Evolutionary conservation across 1,140 invertebrate genomes (phyloP).

Genomic region (Brachionus rubens): DNA sequence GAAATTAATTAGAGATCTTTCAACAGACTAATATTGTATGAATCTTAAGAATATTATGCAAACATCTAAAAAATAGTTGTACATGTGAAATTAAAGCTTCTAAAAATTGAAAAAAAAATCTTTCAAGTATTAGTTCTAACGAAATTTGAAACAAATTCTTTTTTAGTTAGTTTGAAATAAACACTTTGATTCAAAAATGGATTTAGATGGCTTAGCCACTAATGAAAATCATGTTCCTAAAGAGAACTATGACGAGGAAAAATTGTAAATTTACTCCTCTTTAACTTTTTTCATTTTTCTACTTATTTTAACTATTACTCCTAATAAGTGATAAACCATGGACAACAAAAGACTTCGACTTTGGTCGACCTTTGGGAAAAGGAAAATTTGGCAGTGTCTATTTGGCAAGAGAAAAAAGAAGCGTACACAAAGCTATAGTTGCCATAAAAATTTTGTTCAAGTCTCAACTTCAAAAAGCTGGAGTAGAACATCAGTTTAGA

Average conservation of each 20-base stretch:
- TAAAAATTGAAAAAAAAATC: no score
- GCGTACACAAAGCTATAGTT: constrained; percentile 30
- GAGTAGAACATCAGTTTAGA: constrained; percentile 86
- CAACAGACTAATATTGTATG: no score
- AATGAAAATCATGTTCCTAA: not conserved
- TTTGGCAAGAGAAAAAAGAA: constrained; percentile 82
- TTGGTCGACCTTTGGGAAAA: constrained; percentile 86
- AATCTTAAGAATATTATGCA: no score
- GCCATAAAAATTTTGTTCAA: constrained; percentile 67
- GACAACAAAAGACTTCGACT: constrained; percentile 81
- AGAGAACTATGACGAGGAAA: constrained; percentile 20
- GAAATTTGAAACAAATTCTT: no score
- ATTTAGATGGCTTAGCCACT: not conserved
- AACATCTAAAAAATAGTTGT: no score
- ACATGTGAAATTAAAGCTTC: no score
- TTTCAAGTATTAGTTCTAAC: no score
- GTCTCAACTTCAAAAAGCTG: constrained; percentile 77
- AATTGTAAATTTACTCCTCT: not conserved
- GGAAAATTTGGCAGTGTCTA: constrained; percentile 99
- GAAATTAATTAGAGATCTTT: no score
- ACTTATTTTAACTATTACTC: not conserved
- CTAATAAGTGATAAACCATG: constrained; percentile 11
- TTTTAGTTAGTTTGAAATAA: no score
- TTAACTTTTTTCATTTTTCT: not conserved
- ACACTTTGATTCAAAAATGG: not conserved